Base-by-base conservation (phyloP, 2,888 invertebrate genomes). In the Furcula furcula region DNA sequence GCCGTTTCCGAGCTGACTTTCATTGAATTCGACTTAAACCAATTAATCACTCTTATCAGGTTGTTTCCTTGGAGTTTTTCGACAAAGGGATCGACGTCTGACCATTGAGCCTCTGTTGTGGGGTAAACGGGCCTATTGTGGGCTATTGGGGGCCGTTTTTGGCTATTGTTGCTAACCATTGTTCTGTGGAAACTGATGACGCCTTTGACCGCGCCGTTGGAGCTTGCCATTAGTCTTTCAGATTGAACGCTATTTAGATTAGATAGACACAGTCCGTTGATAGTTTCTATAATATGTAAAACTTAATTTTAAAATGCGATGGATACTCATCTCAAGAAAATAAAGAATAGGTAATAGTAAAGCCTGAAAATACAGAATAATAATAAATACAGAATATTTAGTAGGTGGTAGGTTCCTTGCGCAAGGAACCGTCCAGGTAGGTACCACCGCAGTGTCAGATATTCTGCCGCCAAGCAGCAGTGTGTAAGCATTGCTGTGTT, bases 41-140 rank as follows among this genome's bases (percentile, higher is more conserved):
- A 81, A 87, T 88, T 87, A 87, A 88, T 88, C 87, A 88, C 81
- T 74, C 79, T 85, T 88, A 88, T 88, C 87, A 76, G 80, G 67
- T 66, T 69, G 74, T 77, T 78, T 77, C 77, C 72, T 76, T 46
- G 50, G 67, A 71, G 75, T 81, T 84, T 83, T 86, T 80, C 67
- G 69, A 62, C 58, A 51, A 52, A 65, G 71, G 79, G 72, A 68
- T 71, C 69, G 67, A 57, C 56, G 66, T 67, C 72, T 77, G 80
- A 72, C 80, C 79, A 74, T 77, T 74, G 67, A 74, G 65, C 65
- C 60, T 63, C 62, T 68, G 65, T 73, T 69, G 69, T 67, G 73
- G 75, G 70, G 76, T 71, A 78, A 85, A 74, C 71, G 71, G 64
- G 59, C 55, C 65, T 47, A 69, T 75, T 73, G 65, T 73, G 51